Percentiles rank a stretch among this genome's conserved stretches.
Conservation (phyloP, 2,113 vertebrate genomes). For the Holacanthus passer region DNA sequence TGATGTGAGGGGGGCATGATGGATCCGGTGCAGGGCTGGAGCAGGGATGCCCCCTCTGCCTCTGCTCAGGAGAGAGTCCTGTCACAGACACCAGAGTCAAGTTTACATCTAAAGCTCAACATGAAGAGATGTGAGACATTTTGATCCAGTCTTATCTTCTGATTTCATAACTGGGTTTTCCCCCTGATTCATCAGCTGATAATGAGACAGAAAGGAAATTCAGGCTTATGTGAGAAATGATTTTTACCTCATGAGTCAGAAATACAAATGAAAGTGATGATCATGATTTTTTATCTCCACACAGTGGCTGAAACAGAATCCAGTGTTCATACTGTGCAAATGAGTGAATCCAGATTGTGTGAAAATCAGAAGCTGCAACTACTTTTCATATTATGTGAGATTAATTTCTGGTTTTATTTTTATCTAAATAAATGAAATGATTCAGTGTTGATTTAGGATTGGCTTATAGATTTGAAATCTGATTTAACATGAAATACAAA, state of each 20-base stretch:
- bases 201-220: background rate
- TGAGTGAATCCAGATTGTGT: background rate
- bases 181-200: background rate
- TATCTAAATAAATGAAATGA: background rate
- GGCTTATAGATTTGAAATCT: background rate
- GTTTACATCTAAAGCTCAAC: background rate
- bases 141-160: slow-evolving; percentile 2
- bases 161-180: slow-evolving; percentile 27
- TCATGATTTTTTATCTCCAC: background rate
- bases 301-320: background rate
- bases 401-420: no score
- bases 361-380: background rate
- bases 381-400: background rate
- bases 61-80: no score
- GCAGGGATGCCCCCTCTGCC: slow-evolving; percentile 80
- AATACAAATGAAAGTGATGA: background rate
- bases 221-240: no score
- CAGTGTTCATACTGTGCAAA: background rate
- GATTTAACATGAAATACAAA: background rate
- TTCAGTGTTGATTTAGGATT: background rate
- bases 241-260: background rate
- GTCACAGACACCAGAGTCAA: slow-evolving; percentile 19
- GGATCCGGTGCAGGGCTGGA: slow-evolving; percentile 85
- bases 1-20: slow-evolving; percentile 90
- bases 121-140: background rate